These are phyloP conservation scores for Euplexia lucipara DNA, from an alignment of 2,888 invertebrate genomes.

Conservation along the genomic window DNA sequence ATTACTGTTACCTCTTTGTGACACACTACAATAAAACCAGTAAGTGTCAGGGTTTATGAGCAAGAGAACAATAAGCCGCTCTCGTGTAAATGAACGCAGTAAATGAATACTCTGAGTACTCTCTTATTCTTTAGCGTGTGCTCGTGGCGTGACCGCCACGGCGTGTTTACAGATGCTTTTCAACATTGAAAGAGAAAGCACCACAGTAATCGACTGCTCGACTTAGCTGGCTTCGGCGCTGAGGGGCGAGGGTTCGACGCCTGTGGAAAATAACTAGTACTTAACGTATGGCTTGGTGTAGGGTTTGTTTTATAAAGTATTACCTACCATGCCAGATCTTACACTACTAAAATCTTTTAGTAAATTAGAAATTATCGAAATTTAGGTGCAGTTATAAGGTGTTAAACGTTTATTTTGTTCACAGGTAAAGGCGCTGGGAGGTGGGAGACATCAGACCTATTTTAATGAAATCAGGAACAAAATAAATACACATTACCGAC, in stretches of 20 bases:
- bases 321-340: too few relatives aligned
- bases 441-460: too few relatives aligned
- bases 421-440: too few relatives aligned
- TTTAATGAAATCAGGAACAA: too few relatives aligned
- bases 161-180: conserved; percentile 47
- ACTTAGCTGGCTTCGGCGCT: not conserved
- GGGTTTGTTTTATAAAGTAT: too few relatives aligned
- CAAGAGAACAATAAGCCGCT: conserved; percentile 17
- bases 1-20: conserved; percentile 1
- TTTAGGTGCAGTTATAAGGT: too few relatives aligned
- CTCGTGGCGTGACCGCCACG: conserved; percentile 6
- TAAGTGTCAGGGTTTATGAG: conserved; percentile 26
- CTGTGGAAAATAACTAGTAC: not conserved
- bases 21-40: conserved; percentile 18
- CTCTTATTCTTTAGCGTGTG: not conserved
- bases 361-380: too few relatives aligned
- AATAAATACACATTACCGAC: too few relatives aligned
- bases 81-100: conserved; percentile 16
- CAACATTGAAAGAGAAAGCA: conserved; percentile 59
- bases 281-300: not conserved
- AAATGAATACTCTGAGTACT: conserved; percentile 4
- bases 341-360: too few relatives aligned
- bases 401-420: too few relatives aligned
- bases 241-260: not conserved
- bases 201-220: not conserved